These are phyloP conservation scores for Lasioglossum morio DNA, from an alignment of 2,888 invertebrate species.

Conservation along the genomic window DNA sequence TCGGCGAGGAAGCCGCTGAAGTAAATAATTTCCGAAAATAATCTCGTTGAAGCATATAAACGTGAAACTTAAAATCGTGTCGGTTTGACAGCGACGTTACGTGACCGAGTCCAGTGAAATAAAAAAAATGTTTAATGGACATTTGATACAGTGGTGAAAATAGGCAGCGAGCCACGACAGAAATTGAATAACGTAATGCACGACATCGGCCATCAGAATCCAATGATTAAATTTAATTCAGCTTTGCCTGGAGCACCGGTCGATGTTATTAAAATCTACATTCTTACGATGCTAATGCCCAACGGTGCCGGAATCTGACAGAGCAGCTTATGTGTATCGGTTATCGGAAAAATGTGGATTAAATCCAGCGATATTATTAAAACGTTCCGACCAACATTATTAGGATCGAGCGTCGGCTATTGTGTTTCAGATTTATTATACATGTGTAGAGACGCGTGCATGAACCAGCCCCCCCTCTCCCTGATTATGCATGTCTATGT, in stretches of 20 bases:
- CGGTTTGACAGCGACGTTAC: not conserved
- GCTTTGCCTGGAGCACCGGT: not conserved
- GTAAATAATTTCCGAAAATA: too few species aligned
- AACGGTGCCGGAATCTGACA: conserved; percentile 4
- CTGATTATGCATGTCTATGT: conserved; percentile 1
- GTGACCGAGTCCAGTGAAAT: not conserved
- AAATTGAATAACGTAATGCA: conserved; percentile 18
- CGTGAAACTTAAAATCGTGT: not conserved
- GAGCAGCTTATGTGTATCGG: conserved; percentile 56
- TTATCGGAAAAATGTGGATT: conserved; percentile 65
- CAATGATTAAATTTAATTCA: conserved; percentile 49
- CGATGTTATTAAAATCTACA: conserved; percentile 45
- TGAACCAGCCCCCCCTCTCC: not conserved
- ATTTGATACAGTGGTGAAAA: not conserved
- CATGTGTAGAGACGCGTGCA: not conserved
- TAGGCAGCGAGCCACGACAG: not conserved
- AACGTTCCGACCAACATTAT: conserved; percentile 35
- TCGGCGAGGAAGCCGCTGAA: too few species aligned
- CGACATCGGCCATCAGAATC: conserved; percentile 18
- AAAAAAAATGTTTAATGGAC: not conserved
- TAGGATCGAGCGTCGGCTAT: conserved; percentile 13
- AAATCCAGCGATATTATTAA: conserved; percentile 61
- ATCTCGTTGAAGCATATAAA: not conserved
- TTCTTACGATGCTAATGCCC: conserved; percentile 51
- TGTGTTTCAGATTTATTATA: not conserved